Conservation (phyloP, 2,113 vertebrate species). For the Sinocyclocheilus anophthalmus region DNA sequence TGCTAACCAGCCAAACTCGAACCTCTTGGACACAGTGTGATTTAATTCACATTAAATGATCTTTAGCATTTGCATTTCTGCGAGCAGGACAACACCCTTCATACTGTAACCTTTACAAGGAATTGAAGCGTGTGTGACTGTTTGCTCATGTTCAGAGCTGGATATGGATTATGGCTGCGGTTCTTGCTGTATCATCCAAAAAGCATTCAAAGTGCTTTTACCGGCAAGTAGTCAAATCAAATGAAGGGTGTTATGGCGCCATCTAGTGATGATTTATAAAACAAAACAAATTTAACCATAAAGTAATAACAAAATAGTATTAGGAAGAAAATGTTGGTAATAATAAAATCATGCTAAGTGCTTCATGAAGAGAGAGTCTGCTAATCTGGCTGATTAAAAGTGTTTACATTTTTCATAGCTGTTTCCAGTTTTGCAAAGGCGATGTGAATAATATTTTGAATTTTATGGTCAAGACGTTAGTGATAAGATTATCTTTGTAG, state of each 20-base stretch:
- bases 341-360: background rate
- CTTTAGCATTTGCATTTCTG: background rate
- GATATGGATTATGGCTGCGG: background rate
- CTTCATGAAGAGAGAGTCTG: background rate
- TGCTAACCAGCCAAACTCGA: background rate
- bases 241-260: slow-evolving; percentile 28
- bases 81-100: background rate
- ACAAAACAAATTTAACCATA: background rate
- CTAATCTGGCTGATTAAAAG: background rate
- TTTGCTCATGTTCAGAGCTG: background rate
- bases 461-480: background rate
- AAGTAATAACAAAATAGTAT: background rate
- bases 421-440: background rate
- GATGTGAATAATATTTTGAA: background rate
- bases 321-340: background rate
- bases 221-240: background rate
- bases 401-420: background rate
- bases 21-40: background rate
- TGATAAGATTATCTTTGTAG: background rate
- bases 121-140: background rate
- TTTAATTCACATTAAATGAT: background rate
- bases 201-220: background rate
- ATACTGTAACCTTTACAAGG: background rate
- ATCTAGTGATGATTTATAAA: slow-evolving; percentile 44
- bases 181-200: too few relatives aligned